Percentiles rank a stretch among this genome's conserved stretches.
Conservation (phyloP, 2,888 invertebrate species). For the Tinea pellionella region DNA sequence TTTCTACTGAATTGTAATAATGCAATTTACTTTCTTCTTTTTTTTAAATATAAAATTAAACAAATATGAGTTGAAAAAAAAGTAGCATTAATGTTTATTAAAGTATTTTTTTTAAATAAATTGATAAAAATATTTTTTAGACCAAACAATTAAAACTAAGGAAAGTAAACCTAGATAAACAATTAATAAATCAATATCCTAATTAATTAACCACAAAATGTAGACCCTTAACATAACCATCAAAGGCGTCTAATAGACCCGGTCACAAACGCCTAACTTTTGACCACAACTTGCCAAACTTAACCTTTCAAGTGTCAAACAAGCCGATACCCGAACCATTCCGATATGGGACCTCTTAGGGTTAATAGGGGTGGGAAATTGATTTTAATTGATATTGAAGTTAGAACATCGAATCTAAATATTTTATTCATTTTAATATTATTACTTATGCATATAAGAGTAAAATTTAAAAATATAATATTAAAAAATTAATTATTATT, state of each 20-base stretch:
- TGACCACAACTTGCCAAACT: slow-evolving; percentile 3
- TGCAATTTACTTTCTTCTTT: no score
- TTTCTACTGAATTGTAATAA: no score
- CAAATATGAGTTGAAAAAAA: no score
- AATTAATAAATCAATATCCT: not conserved
- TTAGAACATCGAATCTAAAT: not conserved
- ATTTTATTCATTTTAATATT: no score
- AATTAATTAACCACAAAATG: not conserved
- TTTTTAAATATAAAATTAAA: no score
- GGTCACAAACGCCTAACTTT: not conserved
- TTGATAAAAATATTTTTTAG: no score
- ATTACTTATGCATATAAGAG: no score
- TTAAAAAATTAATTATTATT: no score
- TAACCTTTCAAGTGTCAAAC: slow-evolving; percentile 21
- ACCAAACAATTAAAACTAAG: no score
- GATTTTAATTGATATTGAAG: not conserved
- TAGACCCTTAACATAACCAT: not conserved
- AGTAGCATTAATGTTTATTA: no score
- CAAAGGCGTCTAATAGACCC: not conserved
- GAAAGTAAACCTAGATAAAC: not conserved
- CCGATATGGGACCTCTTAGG: slow-evolving; percentile 22
- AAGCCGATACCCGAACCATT: slow-evolving; percentile 17
- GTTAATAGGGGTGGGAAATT: not conserved
- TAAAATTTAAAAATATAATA: no score
- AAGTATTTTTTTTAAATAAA: no score